Base-by-base conservation (phyloP, 2,888 invertebrate genomes). In the Acheta domesticus region DNA sequence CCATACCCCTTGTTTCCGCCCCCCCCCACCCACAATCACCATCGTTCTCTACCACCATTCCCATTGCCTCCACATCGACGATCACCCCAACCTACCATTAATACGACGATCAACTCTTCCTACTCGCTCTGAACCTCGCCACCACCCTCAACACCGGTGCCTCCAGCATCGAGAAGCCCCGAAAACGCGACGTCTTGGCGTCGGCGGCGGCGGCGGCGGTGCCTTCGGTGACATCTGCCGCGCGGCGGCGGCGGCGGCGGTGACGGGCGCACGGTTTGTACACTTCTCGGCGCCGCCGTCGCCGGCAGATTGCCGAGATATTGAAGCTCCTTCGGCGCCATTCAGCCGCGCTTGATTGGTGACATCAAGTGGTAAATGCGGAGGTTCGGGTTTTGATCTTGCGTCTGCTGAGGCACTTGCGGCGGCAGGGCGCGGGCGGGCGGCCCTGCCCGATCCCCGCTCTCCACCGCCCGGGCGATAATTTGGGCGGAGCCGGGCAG, bases 301-400 rank as follows among this genome's bases (percentile, higher is more conserved):
- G 14, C 14, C 62, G 14, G 16, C 62, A 62, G 62, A 62, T 62
- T 62, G 62, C 62, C 62, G 62, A 12, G 62, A 62, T 62, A 62
- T 62, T 62, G 62, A 62, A 62, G 62, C 62, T 62, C 62, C 62
- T 62, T 62, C 16, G 62, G n/a, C n/a, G 14, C 62, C 62, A 62
- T 62, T 62, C 62, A 62, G 62, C 16, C 62, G 62, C 4, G 16
- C 62, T 62, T 62, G 62, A 62, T 62, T 62, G 62, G 62, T 62
- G 62, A 62, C 62, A 62, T 62, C 62, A 62, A 62, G 62, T 14
- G n/a, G 62, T 62, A 62, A 62, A 62, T 62, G n/a, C 62, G 62
- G 62, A 62, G 62, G 62, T 62, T n/a, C 14, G 62, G 62, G 62
- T 62, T 62, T 62, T 62, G 62, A 62, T 62, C 62, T 62, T n/a